Base-by-base conservation (phyloP, 2,888 invertebrate genomes). In the Thereva unica region DNA sequence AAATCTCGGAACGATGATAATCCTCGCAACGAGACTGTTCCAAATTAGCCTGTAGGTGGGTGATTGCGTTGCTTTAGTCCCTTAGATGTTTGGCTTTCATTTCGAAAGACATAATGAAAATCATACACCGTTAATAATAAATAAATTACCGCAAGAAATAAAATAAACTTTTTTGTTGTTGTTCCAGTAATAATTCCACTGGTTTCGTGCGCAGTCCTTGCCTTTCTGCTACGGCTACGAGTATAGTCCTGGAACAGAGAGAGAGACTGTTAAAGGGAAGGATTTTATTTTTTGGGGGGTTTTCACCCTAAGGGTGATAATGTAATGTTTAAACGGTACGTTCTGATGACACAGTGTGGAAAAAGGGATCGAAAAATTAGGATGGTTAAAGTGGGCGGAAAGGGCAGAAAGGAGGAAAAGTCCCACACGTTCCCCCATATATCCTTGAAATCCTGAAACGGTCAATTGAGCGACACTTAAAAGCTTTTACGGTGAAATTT, bases 81-180 rank as follows among this genome's bases (percentile, higher is more conserved):
- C 10, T 44, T 44, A 9, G n/a, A 44, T 72, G 72, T 72, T 72
- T 72, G 72, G 71, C 70, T 72, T 72, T 72, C 69, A 72, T 72
- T 72, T 70, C 66, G 66, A 70, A 69, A 72, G 72, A 72, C 67
- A 71, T 71, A 72, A 72, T 72, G 70, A 72, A 72, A 72, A 71
- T 72, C 72, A 72, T 72, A 72, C 71, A 72, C 69, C 71, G 72
- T 72, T 72, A 72, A 72, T 72, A 72, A 72, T 72, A 69, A 70
- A 72, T 72, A 72, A 72, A 72, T 72, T 72, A 72, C 72, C 69
- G 67, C 70, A 72, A 72, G 72, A 72, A 72, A 72, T 72, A 72
- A 72, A 72, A 71, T 71, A 72, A 72, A 72, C 72, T 72, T 52
- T n/a, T 63, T 52, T 53, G 40, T 63, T 63, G 49, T 63, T 59